These are phyloP conservation scores for Marmota flaviventris DNA, from an alignment of 2,113 vertebrate genomes.

Conservation along the genomic window DNA sequence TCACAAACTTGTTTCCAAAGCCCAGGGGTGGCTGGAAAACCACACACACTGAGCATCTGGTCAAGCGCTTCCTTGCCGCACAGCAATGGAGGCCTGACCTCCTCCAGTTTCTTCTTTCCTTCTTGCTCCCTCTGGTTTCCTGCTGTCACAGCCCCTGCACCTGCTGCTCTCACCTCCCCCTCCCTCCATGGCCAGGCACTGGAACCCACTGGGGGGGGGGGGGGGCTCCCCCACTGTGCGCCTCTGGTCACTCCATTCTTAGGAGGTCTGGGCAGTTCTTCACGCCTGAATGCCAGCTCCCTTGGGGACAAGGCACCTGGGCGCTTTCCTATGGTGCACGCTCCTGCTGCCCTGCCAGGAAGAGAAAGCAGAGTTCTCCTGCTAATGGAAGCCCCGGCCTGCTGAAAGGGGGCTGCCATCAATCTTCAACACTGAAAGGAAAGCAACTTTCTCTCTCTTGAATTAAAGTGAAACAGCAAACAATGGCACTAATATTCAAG, in stretches of 20 bases:
- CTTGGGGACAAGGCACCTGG: fast-evolving
- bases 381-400: not conserved
- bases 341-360: not conserved
- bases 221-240: not conserved
- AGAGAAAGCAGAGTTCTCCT: not conserved
- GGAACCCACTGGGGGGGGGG: not conserved
- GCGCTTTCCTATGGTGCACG: not conserved
- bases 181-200: not conserved
- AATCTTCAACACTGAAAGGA: not conserved
- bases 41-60: not conserved
- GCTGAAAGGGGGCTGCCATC: not conserved
- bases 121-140: slow-evolving; percentile 43
- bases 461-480: not conserved
- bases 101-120: not conserved
- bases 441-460: not conserved
- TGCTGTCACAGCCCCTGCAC: not conserved
- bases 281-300: not conserved
- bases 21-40: not conserved
- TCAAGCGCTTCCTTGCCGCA: not conserved
- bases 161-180: not conserved
- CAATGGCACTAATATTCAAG: not conserved
- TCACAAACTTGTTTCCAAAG: not conserved
- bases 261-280: not conserved
- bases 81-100: not conserved
- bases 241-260: not conserved